phyloP scores from a whole-genome alignment of 1,140 invertebrate genomes.

The Tetragnatha versicolor region DNA sequence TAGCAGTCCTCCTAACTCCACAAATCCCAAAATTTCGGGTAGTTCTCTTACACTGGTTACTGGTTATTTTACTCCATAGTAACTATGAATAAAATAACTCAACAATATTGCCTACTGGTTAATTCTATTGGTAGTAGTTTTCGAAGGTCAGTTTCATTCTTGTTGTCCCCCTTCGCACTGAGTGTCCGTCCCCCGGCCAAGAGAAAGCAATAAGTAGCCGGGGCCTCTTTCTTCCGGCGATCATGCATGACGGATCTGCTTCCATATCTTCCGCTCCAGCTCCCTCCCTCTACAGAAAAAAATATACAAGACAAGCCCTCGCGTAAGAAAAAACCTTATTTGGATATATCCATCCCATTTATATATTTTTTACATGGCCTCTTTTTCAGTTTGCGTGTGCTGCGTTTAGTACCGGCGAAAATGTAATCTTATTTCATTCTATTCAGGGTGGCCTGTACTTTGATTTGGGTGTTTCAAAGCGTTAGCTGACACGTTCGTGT shows the following conservation, averaged over 20 bases:
- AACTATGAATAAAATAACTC: too few relatives aligned
- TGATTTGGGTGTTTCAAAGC: too few relatives aligned
- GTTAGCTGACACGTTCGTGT: too few relatives aligned
- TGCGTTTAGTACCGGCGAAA: not conserved
- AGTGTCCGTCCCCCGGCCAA: not conserved
- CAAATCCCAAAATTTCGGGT: too few relatives aligned
- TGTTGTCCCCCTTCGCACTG: not conserved
- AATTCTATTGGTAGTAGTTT: not conserved
- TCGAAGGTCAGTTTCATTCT: not conserved
- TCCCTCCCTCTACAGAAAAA: slow-evolving; percentile 20
- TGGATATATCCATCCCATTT: slow-evolving; percentile 30
- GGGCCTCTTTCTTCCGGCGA: slow-evolving; percentile 23
- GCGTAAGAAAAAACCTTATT: not conserved
- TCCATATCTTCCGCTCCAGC: slow-evolving; percentile 37
- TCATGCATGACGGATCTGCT: slow-evolving; percentile 39
- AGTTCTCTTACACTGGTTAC: too few relatives aligned
- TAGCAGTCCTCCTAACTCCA: too few relatives aligned
- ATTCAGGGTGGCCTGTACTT: too few relatives aligned
- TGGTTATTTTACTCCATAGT: too few relatives aligned
- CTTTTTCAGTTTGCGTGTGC: not conserved
- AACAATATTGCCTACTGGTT: too few relatives aligned
- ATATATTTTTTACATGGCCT: slow-evolving; percentile 24
- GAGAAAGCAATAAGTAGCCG: slow-evolving; percentile 33
- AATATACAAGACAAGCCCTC: too few relatives aligned
- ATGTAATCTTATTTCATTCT: too few relatives aligned